Conservation (phyloP, 2,113 vertebrate species). For the Chrysochloris asiatica region DNA sequence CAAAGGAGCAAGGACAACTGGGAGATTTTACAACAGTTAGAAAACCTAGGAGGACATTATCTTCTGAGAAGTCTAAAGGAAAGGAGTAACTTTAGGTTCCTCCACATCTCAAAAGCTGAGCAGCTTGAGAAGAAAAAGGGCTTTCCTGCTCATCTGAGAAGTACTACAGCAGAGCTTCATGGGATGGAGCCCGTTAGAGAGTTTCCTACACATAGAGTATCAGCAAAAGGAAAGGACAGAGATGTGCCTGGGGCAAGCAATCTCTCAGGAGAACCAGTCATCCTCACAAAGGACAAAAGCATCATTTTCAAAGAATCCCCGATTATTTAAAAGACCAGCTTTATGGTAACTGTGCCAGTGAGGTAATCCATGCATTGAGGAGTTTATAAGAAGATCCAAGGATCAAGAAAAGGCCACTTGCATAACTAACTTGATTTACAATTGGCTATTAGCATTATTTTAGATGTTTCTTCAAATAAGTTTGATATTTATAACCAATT, state of each 20-base stretch:
- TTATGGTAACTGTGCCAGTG: conserved; percentile 63
- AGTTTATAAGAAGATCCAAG: background rate
- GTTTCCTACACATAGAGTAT: conserved; percentile 62
- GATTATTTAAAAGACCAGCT: conserved; percentile 66
- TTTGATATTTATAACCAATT: background rate
- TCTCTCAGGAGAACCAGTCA: background rate
- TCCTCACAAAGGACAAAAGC: conserved; percentile 31
- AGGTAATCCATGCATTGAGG: background rate
- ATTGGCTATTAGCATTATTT: background rate
- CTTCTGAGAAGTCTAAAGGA: conserved; percentile 55
- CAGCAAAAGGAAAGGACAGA: conserved; percentile 62
- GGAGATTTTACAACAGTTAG: conserved; percentile 64
- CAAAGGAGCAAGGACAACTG: conserved; percentile 21
- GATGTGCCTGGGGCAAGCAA: conserved; percentile 25
- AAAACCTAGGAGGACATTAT: conserved; percentile 65
- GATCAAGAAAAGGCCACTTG: background rate
- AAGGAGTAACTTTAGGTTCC: conserved; percentile 69
- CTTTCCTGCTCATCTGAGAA: conserved; percentile 47
- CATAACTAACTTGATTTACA: background rate
- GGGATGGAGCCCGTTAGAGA: conserved; percentile 55
- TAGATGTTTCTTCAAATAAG: background rate
- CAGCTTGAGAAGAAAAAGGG: conserved; percentile 53
- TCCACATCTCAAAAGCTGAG: conserved; percentile 38
- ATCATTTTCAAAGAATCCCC: conserved; percentile 72
- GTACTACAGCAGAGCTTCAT: conserved; percentile 65